These are phyloP conservation scores for Resseliella maxima DNA, from an alignment of 2,888 invertebrate species.

Conservation along the genomic window DNA sequence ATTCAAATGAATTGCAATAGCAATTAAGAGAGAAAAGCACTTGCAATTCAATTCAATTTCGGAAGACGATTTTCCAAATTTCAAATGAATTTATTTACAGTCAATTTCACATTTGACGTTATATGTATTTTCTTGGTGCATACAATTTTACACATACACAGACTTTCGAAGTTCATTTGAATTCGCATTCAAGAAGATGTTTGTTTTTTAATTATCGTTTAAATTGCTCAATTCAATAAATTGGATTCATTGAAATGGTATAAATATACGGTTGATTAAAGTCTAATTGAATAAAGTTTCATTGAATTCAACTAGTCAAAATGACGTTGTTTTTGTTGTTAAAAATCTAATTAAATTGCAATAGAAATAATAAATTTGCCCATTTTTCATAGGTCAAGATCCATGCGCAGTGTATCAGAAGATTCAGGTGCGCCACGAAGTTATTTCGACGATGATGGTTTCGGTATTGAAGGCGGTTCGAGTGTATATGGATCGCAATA, in stretches of 20 bases:
- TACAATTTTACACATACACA: too few species aligned
- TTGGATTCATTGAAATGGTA: too few species aligned
- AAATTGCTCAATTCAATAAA: too few species aligned
- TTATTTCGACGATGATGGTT: conserved; percentile 39
- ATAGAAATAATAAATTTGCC: conserved; percentile 5
- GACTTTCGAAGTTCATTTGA: not conserved
- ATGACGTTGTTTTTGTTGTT: too few species aligned
- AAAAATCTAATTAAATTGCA: too few species aligned
- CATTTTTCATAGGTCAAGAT: conserved; percentile 26
- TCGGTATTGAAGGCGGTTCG: conserved; percentile 46
- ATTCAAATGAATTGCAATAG: not conserved
- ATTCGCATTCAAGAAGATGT: too few species aligned
- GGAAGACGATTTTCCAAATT: not conserved
- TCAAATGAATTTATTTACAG: not conserved
- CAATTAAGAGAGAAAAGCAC: conserved; percentile 45
- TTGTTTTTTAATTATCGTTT: too few species aligned
- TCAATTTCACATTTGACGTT: not conserved
- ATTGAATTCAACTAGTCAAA: too few species aligned
- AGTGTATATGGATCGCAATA: conserved; percentile 44
- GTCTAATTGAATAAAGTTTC: too few species aligned
- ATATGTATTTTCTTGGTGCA: not conserved
- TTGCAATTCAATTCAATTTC: not conserved
- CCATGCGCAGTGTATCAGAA: not conserved
- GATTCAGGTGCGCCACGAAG: conserved; percentile 44
- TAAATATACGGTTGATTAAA: too few species aligned